phyloP scores from a whole-genome alignment of 92 coral and sea anemone species.

The Umimayanthus kanabou region DNA sequence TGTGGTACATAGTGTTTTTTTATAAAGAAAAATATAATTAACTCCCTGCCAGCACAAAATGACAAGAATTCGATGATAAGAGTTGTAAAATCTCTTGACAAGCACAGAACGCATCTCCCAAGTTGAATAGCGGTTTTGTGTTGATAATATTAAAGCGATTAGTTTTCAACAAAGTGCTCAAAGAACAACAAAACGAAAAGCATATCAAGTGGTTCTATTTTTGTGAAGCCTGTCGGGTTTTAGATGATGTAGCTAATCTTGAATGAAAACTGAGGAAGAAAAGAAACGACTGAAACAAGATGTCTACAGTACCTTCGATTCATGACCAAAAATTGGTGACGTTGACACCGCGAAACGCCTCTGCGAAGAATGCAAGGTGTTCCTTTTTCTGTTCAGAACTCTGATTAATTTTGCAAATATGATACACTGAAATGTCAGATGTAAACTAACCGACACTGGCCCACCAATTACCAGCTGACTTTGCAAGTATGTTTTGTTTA shows the following conservation, averaged over 20 bases:
- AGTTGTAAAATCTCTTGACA: background rate
- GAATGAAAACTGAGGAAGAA: background rate
- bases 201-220: background rate
- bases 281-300: background rate
- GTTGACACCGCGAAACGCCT: background rate
- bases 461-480: slow-evolving; percentile 14
- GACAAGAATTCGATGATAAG: background rate
- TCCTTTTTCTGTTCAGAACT: background rate
- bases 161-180: background rate
- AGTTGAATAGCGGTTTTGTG: background rate
- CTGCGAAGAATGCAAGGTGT: background rate
- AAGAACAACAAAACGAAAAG: background rate
- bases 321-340: background rate
- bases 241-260: background rate
- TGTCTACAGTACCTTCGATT: background rate
- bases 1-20: background rate
- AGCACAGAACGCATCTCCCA: background rate
- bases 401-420: background rate
- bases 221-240: background rate
- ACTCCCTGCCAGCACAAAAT: background rate
- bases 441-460: background rate
- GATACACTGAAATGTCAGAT: background rate
- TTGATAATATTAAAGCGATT: background rate
- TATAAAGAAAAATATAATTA: background rate
- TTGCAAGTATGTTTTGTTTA: slow-evolving; percentile 1